Base-by-base conservation (phyloP, 2,113 vertebrate genomes). In the Orientallactaga bullata region DNA sequence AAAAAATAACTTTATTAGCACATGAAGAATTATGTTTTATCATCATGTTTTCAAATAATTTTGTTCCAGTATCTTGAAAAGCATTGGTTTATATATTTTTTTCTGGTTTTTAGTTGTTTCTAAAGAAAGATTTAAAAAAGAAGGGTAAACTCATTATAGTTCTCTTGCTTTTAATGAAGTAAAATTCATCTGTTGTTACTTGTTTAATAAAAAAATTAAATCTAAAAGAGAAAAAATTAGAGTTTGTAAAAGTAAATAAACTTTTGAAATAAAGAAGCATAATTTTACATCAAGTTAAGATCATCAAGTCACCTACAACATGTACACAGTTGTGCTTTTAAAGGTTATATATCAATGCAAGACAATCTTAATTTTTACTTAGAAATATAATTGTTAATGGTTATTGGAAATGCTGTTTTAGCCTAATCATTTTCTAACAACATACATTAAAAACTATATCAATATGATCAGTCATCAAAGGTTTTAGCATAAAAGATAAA, bases 381-480 rank as follows among this genome's bases (percentile, higher is more conserved):
- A 71, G 30, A 95, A 81, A 35, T 51, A 16, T 66, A 94, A 84
- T 84, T 61, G 24, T 71, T 89, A 76, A 26, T 91, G 32, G 3
- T 66, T 87, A 60, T 74, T 28, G 6, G 8, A 60, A 39, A 77
- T 76, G 24, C 61, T 68, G 69, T 66, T 92, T 85, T 66, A 86
- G n/a, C 68, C 28, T 85, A 66, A 81, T 37, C 42, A 61, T 32
- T 28, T 60, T 35, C 60, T 28, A 79, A 37, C 8, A 80, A 51
- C 78, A 35, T 12, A 88, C 87, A 72, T 71, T 66, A 61, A 83
- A 83, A 88, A 86, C 82, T 66, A 35, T 80, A 42, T 39, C 77
- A 81, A 72, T 30, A 4, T 73, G 2, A n/a, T 55, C 68, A 92
- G 10, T 71, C 79, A 78, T n/a, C 39, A 72, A 92, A 72, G 5